Percentiles rank a stretch among this genome's conserved stretches.
phyloP scores from a whole-genome alignment of 2,888 invertebrate species.

The Coelopa pilipes region DNA sequence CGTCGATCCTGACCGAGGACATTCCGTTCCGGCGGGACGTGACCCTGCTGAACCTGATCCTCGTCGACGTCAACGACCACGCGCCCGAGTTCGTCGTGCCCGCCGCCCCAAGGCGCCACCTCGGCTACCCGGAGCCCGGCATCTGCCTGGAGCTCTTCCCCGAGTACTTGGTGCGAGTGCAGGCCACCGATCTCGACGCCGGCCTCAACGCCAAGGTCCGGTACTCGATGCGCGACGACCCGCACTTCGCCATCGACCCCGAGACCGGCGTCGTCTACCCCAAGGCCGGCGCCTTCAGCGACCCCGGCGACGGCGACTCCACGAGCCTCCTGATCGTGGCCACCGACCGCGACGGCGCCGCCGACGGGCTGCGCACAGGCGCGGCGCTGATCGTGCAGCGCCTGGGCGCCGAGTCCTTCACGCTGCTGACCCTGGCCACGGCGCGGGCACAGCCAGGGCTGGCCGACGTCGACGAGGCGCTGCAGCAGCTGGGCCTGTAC shows the following conservation, averaged over 20 bases:
- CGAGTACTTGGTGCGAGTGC: conserved; percentile 48
- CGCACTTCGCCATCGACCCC: conserved; percentile 51
- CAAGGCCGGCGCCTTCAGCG: conserved; percentile 43
- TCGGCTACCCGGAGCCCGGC: conserved; percentile 52
- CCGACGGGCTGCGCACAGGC: conserved; percentile 43
- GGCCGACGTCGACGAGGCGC: conserved; percentile 33
- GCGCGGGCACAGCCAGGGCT: conserved; percentile 15
- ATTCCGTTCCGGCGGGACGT: conserved; percentile 47
- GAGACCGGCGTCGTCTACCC: conserved; percentile 52
- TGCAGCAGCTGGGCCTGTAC: conserved; percentile 36
- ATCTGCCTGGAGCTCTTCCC: conserved; percentile 48
- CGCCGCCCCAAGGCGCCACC: conserved; percentile 23
- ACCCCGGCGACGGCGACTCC: conserved; percentile 40
- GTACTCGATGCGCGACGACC: conserved; percentile 47
- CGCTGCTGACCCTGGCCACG: conserved; percentile 45
- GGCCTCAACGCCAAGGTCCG: conserved; percentile 51
- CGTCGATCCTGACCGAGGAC: conserved; percentile 43
- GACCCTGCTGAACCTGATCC: conserved; percentile 49
- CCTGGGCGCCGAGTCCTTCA: conserved; percentile 43
- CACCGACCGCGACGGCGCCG: conserved; percentile 50
- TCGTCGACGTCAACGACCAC: conserved; percentile 57
- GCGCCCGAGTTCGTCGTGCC: conserved; percentile 50
- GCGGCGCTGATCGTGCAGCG: conserved; percentile 45
- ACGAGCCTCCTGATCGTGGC: conserved; percentile 48
- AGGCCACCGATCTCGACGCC: conserved; percentile 50